Evolutionary conservation across 1,140 invertebrate species (phyloP).

Genomic region (Berghia stephanieae): DNA sequence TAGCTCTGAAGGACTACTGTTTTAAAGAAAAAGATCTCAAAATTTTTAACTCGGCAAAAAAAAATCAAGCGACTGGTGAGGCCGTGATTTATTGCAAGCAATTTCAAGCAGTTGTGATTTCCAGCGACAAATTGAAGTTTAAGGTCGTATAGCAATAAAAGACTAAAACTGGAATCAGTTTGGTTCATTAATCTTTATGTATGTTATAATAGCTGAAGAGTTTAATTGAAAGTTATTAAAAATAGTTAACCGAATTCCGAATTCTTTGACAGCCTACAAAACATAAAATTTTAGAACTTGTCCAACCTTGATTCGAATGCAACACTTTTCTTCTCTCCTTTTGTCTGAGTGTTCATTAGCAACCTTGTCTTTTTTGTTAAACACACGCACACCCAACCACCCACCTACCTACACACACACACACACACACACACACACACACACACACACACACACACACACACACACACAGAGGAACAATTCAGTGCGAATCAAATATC

Average conservation of each 20-base stretch:
- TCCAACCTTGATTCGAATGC: too few species aligned
- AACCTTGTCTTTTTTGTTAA: background rate
- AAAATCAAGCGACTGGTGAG: too few species aligned
- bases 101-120: too few species aligned
- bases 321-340: background rate
- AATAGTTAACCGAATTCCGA: background rate
- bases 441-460: background rate
- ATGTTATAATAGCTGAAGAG: too few species aligned
- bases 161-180: too few species aligned
- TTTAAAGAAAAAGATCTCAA: too few species aligned
- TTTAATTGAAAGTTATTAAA: conserved; percentile 35
- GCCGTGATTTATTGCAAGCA: too few species aligned
- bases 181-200: too few species aligned
- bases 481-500: background rate
- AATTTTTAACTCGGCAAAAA: too few species aligned
- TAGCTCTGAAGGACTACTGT: too few species aligned
- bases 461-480: background rate
- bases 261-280: background rate
- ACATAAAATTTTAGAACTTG: background rate
- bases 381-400: background rate
- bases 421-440: background rate
- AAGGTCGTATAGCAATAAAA: too few species aligned
- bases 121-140: too few species aligned
- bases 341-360: background rate
- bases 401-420: background rate